phyloP scores from a whole-genome alignment of 2,888 invertebrate species.

The Dinocampus coccinellae region DNA sequence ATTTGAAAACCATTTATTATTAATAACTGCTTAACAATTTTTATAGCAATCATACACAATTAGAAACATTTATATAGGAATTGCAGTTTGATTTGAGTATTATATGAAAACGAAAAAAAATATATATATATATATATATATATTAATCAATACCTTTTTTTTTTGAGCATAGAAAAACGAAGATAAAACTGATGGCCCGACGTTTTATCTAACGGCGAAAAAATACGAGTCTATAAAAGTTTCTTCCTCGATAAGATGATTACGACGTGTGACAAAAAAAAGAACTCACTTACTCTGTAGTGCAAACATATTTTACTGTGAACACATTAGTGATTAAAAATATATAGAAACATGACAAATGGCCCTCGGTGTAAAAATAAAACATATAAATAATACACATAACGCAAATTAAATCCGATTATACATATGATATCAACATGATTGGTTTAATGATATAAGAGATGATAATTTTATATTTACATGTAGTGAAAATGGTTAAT shows the following conservation, averaged over 20 bases:
- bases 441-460: conserved; percentile 63
- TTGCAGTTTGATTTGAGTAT: neutral
- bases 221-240: conserved; percentile 8
- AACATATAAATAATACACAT: neutral
- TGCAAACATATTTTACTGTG: conserved; percentile 28
- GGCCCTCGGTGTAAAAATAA: conserved; percentile 7
- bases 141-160: neutral
- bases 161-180: neutral
- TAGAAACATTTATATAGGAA: neutral
- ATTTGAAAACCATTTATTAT: neutral
- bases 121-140: too few relatives aligned
- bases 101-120: neutral
- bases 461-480: conserved; percentile 69
- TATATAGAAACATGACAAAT: conserved; percentile 26
- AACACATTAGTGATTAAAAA: conserved; percentile 12
- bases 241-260: conserved; percentile 26
- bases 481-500: conserved; percentile 50
- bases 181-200: neutral
- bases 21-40: neutral
- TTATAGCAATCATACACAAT: neutral
- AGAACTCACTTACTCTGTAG: conserved; percentile 15
- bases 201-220: conserved; percentile 7
- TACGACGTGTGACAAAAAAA: neutral
- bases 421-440: conserved; percentile 56
- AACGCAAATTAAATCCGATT: conserved; percentile 28